These are phyloP conservation scores for Palythoa heliodiscus DNA, from an alignment of 92 coral and sea anemone genomes.

Conservation along the genomic window DNA sequence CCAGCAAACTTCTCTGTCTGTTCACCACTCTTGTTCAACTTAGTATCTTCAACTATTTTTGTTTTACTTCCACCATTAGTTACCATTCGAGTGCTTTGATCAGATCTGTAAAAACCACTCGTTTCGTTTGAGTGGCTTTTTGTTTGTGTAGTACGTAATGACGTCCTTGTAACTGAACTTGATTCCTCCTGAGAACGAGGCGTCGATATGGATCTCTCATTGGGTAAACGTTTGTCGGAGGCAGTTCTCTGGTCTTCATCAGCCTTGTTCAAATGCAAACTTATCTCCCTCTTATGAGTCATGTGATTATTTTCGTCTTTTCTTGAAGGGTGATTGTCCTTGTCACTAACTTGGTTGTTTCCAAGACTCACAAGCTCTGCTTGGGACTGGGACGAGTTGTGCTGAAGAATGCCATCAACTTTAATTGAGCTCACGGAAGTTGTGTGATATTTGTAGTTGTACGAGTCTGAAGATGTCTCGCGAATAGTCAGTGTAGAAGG, in stretches of 20 bases:
- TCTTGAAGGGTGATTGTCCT: not conserved
- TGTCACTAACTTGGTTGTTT: not conserved
- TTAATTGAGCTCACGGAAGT: conserved; percentile 25
- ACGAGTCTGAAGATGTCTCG: not conserved
- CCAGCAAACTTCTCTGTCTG: not conserved
- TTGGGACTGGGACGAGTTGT: not conserved
- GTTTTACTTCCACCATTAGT: not conserved
- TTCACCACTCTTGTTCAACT: not conserved
- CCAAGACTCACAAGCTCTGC: not conserved
- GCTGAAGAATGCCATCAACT: conserved; percentile 20
- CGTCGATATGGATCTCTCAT: not conserved
- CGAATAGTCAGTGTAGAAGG: not conserved
- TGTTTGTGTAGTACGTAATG: not conserved
- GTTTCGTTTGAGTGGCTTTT: conserved; percentile 2
- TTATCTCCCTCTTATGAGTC: conserved; percentile 13
- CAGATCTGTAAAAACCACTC: not conserved
- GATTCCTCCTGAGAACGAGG: not conserved
- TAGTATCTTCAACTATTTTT: not conserved
- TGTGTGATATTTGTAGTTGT: not conserved
- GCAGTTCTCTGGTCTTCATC: not conserved
- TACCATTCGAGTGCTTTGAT: not conserved
- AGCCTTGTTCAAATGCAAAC: conserved; percentile 1
- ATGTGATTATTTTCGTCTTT: not conserved
- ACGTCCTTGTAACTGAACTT: not conserved
- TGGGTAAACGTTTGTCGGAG: not conserved